Conservation (phyloP, 2,113 vertebrate genomes). For the mouse (Mus musculus) region DNA sequence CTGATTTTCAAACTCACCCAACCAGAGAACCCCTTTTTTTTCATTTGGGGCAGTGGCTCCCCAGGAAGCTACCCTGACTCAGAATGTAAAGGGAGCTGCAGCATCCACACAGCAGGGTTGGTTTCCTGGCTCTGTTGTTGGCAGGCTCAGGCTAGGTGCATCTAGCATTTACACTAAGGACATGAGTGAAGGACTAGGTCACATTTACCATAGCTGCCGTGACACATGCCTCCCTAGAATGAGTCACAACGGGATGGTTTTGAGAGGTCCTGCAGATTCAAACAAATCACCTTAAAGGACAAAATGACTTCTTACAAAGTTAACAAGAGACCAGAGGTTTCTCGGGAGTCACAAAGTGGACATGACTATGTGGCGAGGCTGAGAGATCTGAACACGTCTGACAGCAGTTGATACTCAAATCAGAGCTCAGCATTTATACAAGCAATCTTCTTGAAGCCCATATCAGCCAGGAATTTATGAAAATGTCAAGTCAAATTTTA, state of each 20-base stretch:
- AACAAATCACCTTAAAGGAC: neutral
- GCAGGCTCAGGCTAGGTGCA: neutral
- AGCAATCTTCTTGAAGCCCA: neutral
- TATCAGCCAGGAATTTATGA: neutral
- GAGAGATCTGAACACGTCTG: too few species aligned
- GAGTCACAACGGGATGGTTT: neutral
- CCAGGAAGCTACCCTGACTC: neutral
- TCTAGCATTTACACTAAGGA: neutral
- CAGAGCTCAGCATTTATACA: neutral
- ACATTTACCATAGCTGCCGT: neutral
- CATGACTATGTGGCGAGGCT: neutral
- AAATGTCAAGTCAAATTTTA: slow-evolving; percentile 18
- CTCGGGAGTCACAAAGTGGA: neutral
- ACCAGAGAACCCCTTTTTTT: neutral
- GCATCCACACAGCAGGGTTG: neutral
- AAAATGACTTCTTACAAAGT: neutral
- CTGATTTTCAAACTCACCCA: neutral
- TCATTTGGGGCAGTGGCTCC: fast-evolving
- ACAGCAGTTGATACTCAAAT: neutral
- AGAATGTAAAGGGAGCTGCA: neutral
- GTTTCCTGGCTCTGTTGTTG: neutral
- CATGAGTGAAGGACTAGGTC: neutral
- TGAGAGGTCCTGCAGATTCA: neutral
- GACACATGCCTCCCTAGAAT: neutral
- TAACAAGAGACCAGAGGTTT: neutral